Base-by-base conservation (phyloP, 1,140 invertebrate species). In the Homarus americanus region DNA sequence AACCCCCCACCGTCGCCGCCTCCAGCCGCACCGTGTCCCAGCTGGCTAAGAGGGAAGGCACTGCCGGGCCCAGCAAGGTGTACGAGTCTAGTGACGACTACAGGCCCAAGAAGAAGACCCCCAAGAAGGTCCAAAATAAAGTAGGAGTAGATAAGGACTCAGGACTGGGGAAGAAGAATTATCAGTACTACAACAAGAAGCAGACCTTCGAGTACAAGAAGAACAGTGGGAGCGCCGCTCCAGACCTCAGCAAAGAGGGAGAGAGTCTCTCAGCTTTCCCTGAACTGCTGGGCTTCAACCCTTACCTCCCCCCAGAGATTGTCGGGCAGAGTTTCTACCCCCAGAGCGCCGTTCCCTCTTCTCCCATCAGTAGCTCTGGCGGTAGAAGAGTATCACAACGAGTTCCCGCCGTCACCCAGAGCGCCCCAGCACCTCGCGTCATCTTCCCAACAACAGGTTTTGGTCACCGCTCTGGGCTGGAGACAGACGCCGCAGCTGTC, bases 231-330 rank as follows among this genome's bases (percentile, higher is more conserved):
- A 9, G 44, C 4, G 49, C 58, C 3, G 78, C 24, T 12, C 12
- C n/a, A 1, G 36, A 58, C 17, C 9, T 58, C 17, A 49, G 76
- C 12, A n/a, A n/a, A n/a, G n/a, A n/a, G n/a, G 28, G 66, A 80
- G 85, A 85, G 79, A 41, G 28, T 63, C 78, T 40, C 40, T 84
- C 72, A 32, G 86, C 24, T 28, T 73, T 91, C 38, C 83, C 75
- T 36, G 75, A 34, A 34, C 69, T 66, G 34, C 58, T 80, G 53
- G 90, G 83, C n/a, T 91, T 91, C 83, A 75, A 91, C 58, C 88
- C 88, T 4, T 91, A 86, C 90, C 40, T 44, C 1, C 83, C 73
- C 44, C 90, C 83, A 34, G 83, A 79, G 24, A 85, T 86, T 28
- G 66, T n/a, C 40, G 28, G 28, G 24, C 10, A 28, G 40, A 36